Evolutionary conservation across 2,113 vertebrate species (phyloP).

Genomic region (Prionailurus bengalensis): DNA sequence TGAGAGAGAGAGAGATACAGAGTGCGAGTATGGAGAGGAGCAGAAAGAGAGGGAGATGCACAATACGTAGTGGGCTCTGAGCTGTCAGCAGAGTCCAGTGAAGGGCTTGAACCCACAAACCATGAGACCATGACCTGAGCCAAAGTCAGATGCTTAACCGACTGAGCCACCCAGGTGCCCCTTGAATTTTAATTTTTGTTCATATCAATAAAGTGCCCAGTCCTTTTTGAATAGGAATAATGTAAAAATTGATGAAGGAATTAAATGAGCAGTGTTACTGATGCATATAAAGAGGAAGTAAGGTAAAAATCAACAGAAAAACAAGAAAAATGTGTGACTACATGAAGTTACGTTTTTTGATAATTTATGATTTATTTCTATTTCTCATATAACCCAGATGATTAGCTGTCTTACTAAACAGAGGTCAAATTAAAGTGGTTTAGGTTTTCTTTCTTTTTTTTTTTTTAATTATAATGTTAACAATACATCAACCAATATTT

Average conservation of each 20-base stretch:
- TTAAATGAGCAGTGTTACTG: background rate
- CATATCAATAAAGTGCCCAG: background rate
- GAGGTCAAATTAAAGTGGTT: background rate
- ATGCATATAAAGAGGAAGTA: background rate
- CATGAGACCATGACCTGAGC: no score
- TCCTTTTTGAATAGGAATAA: background rate
- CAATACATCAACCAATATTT: background rate
- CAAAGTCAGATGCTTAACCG: no score
- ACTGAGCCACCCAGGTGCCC: no score
- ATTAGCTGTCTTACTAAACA: background rate
- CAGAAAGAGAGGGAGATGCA: no score
- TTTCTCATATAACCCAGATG: background rate
- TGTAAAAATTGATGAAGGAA: background rate
- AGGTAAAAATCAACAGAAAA: background rate
- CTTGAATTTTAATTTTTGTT: conserved; percentile 47
- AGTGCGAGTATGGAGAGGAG: no score
- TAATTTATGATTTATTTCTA: conserved; percentile 45
- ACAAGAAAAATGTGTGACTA: background rate
- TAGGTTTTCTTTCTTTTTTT: background rate
- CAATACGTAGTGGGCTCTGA: no score
- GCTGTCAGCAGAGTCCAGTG: no score
- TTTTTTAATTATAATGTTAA: background rate
- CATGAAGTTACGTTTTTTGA: background rate
- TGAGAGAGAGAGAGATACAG: no score
- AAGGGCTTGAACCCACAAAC: no score